Evolutionary conservation across 2,888 invertebrate genomes (phyloP), one percentile per base, ranked within the genome.

Genomic region (Heliconius hortense): DNA sequence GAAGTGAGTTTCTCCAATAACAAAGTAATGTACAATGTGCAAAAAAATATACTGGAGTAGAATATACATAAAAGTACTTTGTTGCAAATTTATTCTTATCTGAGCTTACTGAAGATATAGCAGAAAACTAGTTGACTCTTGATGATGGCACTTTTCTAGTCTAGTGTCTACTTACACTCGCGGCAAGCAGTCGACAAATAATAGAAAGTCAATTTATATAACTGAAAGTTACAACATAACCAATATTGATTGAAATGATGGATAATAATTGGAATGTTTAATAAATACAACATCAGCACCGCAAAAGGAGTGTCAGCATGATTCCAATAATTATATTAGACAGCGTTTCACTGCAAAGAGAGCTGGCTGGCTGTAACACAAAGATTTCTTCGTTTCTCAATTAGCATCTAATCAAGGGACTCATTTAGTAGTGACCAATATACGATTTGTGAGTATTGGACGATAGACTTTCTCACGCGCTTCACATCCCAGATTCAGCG

Each of bases 171-270:
- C 72, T 59, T 24, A 72, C 59, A 60, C 28, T 66, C 69, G 64
- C 72, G 71, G 31, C 68, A 74, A 66, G 64, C 48, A 68, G 24
- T 71, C 72, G 53, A 78, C 83, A 78, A 78, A 84, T 81, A 81
- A 84, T 89, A 85, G 91, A 92, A 92, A 91, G 90, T 87, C 78
- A 84, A 87, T 90, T 91, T 90, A 89, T 88, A 87, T 88, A 89
- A 91, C 87, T 87, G 85, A 88, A 88, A 86, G 87, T 86, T 85
- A 85, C 86, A 85, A 87, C 86, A 88, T 84, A 87, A 85, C 87
- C 84, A 88, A 91, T 90, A 91, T 89, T 90, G 77, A 81, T 82
- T 78, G 81, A 79, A 80, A 88, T 89, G 88, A 88, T 87, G 80
- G 84, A 88, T 86, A 84, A 84, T 84, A 80, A 84, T 81, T 81